phyloP scores from a whole-genome alignment of 2,888 invertebrate genomes.

The Ashinkailepas kermadecensis region DNA sequence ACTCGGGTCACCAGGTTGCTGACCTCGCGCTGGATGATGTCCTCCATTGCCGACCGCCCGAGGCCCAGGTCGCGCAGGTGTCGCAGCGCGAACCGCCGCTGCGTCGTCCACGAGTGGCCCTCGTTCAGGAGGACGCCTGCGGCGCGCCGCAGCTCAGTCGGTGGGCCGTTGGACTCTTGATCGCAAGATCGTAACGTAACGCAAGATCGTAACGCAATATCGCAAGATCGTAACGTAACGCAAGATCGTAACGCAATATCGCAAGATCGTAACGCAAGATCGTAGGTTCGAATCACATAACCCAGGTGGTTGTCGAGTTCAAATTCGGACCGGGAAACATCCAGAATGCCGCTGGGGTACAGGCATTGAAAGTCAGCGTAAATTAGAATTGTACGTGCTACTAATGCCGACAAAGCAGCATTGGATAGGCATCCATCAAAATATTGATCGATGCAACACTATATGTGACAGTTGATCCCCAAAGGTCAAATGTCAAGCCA shows the following conservation, averaged over 20 bases:
- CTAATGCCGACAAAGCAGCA: no score
- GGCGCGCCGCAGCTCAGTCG: background rate
- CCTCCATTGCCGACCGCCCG: background rate
- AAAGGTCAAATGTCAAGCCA: no score
- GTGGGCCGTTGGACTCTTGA: no score
- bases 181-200: no score
- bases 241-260: background rate
- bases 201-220: background rate
- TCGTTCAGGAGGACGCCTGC: conserved; percentile 11
- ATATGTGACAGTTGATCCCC: no score
- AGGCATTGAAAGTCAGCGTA: no score
- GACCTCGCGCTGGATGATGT: background rate
- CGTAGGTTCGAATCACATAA: background rate
- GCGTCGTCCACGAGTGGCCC: background rate
- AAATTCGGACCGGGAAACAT: background rate
- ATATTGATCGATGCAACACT: no score
- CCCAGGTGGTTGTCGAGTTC: background rate
- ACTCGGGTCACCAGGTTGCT: background rate
- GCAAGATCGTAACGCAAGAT: background rate
- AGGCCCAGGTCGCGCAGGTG: conserved; percentile 18
- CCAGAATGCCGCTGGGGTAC: background rate
- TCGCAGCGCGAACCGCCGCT: background rate
- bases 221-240: no score
- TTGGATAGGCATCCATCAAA: no score
- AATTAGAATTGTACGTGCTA: no score